Evolutionary conservation across 2,888 invertebrate species (phyloP).

Genomic region (Drosophila mimetica): DNA sequence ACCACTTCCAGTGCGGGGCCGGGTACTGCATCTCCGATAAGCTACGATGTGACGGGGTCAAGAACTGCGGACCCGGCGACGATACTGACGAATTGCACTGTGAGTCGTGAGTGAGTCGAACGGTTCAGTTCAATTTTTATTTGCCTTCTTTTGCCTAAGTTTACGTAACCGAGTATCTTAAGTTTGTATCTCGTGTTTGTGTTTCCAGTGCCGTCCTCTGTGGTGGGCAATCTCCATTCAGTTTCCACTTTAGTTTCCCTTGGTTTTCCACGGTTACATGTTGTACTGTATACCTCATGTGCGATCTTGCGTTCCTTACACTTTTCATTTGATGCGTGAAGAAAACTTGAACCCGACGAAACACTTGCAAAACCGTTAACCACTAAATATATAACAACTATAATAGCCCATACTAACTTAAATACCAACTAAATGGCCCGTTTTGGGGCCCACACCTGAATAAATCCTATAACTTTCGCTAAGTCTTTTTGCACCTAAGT

Average conservation of each 20-base stretch:
- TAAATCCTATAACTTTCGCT: slow-evolving; percentile 25
- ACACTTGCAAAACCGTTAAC: slow-evolving; percentile 81
- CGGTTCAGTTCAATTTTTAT: slow-evolving; percentile 85
- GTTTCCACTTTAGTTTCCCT: slow-evolving; percentile 40
- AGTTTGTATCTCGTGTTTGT: slow-evolving; percentile 47
- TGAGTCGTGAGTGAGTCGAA: slow-evolving; percentile 86
- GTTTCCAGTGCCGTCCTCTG: slow-evolving; percentile 54
- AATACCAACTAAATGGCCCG: slow-evolving; percentile 37
- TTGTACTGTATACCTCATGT: too few species aligned
- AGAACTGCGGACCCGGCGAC: slow-evolving; percentile 89
- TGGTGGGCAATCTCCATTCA: slow-evolving; percentile 26
- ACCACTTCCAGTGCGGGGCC: slow-evolving; percentile 90
- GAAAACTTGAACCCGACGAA: slow-evolving; percentile 85
- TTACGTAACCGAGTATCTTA: slow-evolving; percentile 35
- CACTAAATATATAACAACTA: slow-evolving; percentile 49
- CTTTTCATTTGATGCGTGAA: slow-evolving; percentile 62
- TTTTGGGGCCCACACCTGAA: slow-evolving; percentile 19
- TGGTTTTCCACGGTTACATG: slow-evolving; percentile 17
- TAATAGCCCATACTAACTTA: slow-evolving; percentile 38
- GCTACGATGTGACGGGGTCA: slow-evolving; percentile 90
- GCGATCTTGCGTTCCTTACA: slow-evolving; percentile 44
- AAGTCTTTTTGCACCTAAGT: slow-evolving; percentile 45
- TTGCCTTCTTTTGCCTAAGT: slow-evolving; percentile 59
- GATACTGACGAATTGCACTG: slow-evolving; percentile 85
- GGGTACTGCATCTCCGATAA: slow-evolving; percentile 92